phyloP scores from a whole-genome alignment of 2,888 invertebrate species.

The Frankliniella fusca region DNA sequence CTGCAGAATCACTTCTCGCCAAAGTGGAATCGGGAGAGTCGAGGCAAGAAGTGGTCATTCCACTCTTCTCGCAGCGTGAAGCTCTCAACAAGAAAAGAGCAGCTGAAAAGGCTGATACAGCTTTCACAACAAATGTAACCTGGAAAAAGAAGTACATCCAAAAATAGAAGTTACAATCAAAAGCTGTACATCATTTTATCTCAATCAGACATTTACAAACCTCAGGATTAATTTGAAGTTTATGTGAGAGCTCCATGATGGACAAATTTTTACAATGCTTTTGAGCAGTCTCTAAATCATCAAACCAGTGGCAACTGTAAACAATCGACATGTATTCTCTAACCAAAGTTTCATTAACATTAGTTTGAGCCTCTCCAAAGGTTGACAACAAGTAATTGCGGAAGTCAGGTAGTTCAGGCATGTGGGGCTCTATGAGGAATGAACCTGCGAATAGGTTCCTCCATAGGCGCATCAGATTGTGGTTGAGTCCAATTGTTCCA shows the following conservation, averaged over 20 bases:
- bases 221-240: conserved; percentile 41
- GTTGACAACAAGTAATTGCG: conserved; percentile 40
- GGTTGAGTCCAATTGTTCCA: conserved; percentile 35
- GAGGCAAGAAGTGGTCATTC: neutral
- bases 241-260: conserved; percentile 37
- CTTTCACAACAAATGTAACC: conserved; percentile 43
- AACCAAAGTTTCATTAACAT: conserved; percentile 32
- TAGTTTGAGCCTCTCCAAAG: conserved; percentile 35
- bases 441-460: conserved; percentile 35
- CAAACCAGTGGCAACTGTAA: conserved; percentile 41
- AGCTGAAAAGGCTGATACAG: conserved; percentile 45
- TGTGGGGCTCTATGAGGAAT: conserved; percentile 39
- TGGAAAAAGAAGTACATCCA: conserved; percentile 21
- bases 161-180: neutral
- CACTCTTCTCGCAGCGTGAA: neutral
- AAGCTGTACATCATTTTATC: neutral
- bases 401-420: conserved; percentile 41
- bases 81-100: conserved; percentile 40
- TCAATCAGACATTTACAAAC: conserved; percentile 32
- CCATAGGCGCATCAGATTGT: conserved; percentile 35
- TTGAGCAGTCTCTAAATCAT: conserved; percentile 18
- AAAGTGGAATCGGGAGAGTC: conserved; percentile 1
- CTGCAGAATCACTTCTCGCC: neutral
- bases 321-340: conserved; percentile 40
- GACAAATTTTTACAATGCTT: conserved; percentile 38